Evolutionary conservation across 1,140 invertebrate genomes (phyloP), one percentile per base, ranked within the genome.

Genomic region (Heliothis subflexa): DNA sequence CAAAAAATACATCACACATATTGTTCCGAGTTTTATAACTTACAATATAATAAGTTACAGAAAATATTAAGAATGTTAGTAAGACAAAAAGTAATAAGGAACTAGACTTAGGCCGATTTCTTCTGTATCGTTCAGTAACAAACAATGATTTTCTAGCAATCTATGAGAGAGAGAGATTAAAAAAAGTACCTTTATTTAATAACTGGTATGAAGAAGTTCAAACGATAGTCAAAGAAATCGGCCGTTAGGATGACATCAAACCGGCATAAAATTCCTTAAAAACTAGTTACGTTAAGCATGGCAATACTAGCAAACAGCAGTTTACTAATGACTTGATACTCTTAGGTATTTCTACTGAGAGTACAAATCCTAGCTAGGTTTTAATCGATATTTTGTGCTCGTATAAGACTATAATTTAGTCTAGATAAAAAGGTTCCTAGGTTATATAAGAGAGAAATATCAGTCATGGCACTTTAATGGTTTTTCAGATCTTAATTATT

Each of bases 381-480:
- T 52, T 28, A 28, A 52, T 70, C 62, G 62, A 66, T 66, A 66
- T 25, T 59, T 50, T 70, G 47, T 70, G 66, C 66, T 52, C 66
- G n/a, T 68, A 18, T 25, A 9, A 45, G 59, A 62, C 59, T 62
- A 62, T 11, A 16, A 62, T 40, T 33, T 66, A 66, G 62, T 66
- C 62, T 21, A 66, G 62, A 49, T 47, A 49, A 12, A 49, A 12
- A 66, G 16, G 45, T 66, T 62, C 33, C 62, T 66, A 66, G 45
- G 40, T 52, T 28, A 73, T 13, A 14, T 59, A 73, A 75, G 57
- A 75, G 73, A 64, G 73, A 75, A 64, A 61, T 16, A 52, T 75
- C 73, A 75, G 73, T 75, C 59, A 75, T 75, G 73, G 73, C 57
- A 75, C 57, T 62, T 62, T n/a, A 16, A 62, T 33, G 18, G 52